Evolutionary conservation across 2,113 vertebrate genomes (phyloP), one percentile per base, ranked within the genome.

Genomic region (Pseudorasbora parva): DNA sequence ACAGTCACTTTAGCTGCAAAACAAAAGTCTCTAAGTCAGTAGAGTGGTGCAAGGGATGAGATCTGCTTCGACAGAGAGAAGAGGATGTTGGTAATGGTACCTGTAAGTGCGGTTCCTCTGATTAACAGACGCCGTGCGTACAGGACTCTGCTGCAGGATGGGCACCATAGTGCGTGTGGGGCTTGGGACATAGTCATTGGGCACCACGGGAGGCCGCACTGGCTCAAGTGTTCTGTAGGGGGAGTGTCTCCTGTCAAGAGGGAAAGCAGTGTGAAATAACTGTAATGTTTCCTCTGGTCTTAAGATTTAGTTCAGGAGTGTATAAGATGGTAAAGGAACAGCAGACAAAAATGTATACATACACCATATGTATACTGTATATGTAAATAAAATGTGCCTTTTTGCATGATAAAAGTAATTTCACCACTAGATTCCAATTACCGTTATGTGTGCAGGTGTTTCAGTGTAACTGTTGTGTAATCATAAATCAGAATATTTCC

Each of bases 141-240:
- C 95, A 66, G 97, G 97, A 92, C 97, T 97, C 89, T 96, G 95
- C 45, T 92, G 90, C 86, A 96, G 96, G 37, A 95, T 95, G 59
- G 92, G 91, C 82, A 91, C 93, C 93, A 92, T 93, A 90, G 94
- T 96, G 94, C 96, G 96, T 72, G 95, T 97, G 82, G 97, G 97
- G 92, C 97, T 98, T 89, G 96, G 95, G 87, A 96, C 96, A 57
- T 98, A 98, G 94, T 98, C 97, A 85, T 99, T 98, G 91, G 97
- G 97, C 86, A 99, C 96, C 93, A 98, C 97, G 2, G 97, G 97
- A 86, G 97, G 97, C 90, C 96, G 96, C 89, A 98, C 97, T 2
- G 97, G 97, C 94, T 98, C 97, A 94, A 98, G 91, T 21, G 97
- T 99, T 93, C 97, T 97, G 91, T 98, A 99, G 84, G 97, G 97